phyloP scores from a whole-genome alignment of 2,797 vertebrate species.

The Hyperoplus immaculatus region DNA sequence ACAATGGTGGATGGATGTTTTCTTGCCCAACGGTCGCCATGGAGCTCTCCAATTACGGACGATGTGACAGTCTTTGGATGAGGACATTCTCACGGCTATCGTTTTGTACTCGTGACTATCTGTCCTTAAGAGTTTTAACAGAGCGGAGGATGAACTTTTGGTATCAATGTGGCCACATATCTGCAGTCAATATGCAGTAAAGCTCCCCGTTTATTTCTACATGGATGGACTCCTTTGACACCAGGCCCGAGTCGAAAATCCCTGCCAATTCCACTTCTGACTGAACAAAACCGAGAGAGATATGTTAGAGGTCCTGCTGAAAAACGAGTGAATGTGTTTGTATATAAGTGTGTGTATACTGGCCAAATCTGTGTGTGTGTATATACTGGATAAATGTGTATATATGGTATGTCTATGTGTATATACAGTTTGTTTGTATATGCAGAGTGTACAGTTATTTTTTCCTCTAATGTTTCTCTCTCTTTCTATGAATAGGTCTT shows the following conservation, averaged over 20 bases:
- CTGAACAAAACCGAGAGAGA: constrained; percentile 80
- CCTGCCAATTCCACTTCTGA: constrained; percentile 65
- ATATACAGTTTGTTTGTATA: constrained; percentile 88
- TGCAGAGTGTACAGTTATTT: constrained; percentile 88
- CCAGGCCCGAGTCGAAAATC: constrained; percentile 68
- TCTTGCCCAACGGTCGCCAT: constrained; percentile 73
- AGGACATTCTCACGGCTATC: constrained; percentile 59
- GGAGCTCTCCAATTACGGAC: constrained; percentile 84
- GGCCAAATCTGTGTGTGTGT: constrained; percentile 83
- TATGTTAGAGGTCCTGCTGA: constrained; percentile 83
- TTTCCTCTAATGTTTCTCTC: constrained; percentile 83
- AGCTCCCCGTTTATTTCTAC: constrained; percentile 68
- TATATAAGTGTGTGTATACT: constrained; percentile 80
- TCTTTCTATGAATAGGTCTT: constrained; percentile 80
- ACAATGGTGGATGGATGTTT: constrained; percentile 55
- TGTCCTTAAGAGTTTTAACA: constrained; percentile 62
- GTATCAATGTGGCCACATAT: constrained; percentile 72
- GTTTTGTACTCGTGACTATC: constrained; percentile 63
- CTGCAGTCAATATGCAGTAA: constrained; percentile 64
- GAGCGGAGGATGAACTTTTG: constrained; percentile 67
- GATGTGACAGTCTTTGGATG: constrained; percentile 66
- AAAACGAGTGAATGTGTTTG: constrained; percentile 85
- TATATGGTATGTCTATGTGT: constrained; percentile 84
- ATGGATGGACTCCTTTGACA: constrained; percentile 75
- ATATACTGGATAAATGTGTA: constrained; percentile 87